These are phyloP conservation scores for Oncorhynchus keta DNA, from an alignment of 2,113 vertebrate species.

Conservation along the genomic window DNA sequence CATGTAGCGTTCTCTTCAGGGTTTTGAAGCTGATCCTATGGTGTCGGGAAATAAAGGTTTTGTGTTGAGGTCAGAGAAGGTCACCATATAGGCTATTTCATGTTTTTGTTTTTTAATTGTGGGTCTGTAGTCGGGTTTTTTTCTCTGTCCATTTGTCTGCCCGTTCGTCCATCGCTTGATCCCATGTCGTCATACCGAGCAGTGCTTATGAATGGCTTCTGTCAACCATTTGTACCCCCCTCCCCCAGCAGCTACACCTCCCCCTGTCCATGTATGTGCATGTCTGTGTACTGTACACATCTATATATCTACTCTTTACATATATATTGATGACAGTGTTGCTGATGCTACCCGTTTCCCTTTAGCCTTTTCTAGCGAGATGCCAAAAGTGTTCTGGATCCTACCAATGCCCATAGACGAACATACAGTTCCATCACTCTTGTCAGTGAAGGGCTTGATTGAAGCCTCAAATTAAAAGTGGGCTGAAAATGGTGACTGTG, in stretches of 20 bases:
- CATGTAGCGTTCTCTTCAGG: too few relatives aligned
- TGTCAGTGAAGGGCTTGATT: not conserved
- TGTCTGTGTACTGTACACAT: slow-evolving; percentile 40
- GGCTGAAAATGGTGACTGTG: not conserved
- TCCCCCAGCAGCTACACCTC: slow-evolving; percentile 15
- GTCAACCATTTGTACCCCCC: slow-evolving; percentile 31
- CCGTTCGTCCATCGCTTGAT: not conserved
- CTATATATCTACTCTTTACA: slow-evolving; percentile 37
- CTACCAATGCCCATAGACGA: slow-evolving; percentile 48
- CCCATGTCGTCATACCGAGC: not conserved
- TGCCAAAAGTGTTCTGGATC: slow-evolving; percentile 69
- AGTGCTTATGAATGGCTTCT: slow-evolving; percentile 17
- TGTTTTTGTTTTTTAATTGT: too few relatives aligned
- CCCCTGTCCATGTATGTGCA: slow-evolving; percentile 53
- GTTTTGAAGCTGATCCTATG: too few relatives aligned
- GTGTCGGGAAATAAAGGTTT: too few relatives aligned
- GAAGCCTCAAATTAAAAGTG: not conserved
- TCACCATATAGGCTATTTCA: too few relatives aligned
- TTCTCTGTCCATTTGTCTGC: slow-evolving; percentile 19
- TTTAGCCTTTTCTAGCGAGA: not conserved
- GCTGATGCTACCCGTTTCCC: slow-evolving; percentile 1
- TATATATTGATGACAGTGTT: slow-evolving; percentile 35
- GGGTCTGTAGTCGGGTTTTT: too few relatives aligned
- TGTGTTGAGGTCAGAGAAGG: too few relatives aligned
- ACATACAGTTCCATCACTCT: not conserved